Conservation (phyloP, 1,140 invertebrate species). For the Aphelinus atriplicis region DNA sequence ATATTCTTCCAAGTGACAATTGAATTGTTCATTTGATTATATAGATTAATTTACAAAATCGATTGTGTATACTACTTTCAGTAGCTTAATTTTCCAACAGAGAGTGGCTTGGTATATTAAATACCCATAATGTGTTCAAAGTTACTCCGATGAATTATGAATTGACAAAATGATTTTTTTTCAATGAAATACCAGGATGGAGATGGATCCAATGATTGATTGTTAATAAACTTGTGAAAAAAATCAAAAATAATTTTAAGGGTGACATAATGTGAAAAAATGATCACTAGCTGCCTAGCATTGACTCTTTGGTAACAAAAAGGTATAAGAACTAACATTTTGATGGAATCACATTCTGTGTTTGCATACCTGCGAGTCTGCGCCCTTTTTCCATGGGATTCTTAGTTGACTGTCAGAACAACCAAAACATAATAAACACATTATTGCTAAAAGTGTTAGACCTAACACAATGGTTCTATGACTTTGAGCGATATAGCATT, state of each 20-base stretch:
- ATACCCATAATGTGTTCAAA: conserved; percentile 33
- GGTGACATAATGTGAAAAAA: conserved; percentile 39
- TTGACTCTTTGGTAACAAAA: conserved; percentile 22
- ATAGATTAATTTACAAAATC: conserved; percentile 6
- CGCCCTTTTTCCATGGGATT: conserved; percentile 61
- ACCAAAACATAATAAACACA: conserved; percentile 56
- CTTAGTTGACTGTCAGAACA: conserved; percentile 63
- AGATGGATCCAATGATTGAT: conserved; percentile 28
- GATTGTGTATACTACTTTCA: background rate
- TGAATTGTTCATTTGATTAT: background rate
- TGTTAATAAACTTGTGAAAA: conserved; percentile 33
- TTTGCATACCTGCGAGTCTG: conserved; percentile 63
- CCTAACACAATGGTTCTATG: conserved; percentile 44
- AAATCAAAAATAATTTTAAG: conserved; percentile 31
- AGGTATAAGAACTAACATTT: conserved; percentile 39
- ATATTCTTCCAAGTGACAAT: background rate
- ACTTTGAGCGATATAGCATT: conserved; percentile 5
- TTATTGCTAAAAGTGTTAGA: conserved; percentile 51
- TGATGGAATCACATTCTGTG: conserved; percentile 52
- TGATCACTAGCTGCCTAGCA: conserved; percentile 31
- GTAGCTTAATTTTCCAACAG: background rate
- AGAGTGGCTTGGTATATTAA: conserved; percentile 44
- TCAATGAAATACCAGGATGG: conserved; percentile 28
- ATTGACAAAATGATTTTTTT: conserved; percentile 17
- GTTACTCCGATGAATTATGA: conserved; percentile 30